Evolutionary conservation across 2,888 invertebrate species (phyloP), one percentile per base, ranked within the genome.

Genomic region (Cephus nigrinus): DNA sequence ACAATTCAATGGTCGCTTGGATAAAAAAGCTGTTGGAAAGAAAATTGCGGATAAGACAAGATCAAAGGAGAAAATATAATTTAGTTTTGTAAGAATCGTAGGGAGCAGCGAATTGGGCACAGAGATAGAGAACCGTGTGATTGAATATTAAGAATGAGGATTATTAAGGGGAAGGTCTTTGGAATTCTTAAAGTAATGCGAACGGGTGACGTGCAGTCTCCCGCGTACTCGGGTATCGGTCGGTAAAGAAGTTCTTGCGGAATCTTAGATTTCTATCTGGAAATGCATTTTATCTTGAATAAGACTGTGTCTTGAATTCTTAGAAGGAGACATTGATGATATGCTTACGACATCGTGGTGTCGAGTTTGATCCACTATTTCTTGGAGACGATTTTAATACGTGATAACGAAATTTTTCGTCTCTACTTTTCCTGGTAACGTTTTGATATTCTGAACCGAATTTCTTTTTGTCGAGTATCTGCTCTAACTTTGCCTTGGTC

Each of bases 231-330:
- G 23, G 23, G 9, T 55, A 55, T 55, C 55, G 31, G 71, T 33
- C 71, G 71, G 71, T 33, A 71, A 71, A 71, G 71, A 33, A 71
- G 71, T 31, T 71, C 71, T 15, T 12, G 15, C 11, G 71, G 15
- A 31, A 33, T 71, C 71, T 71, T 71, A 71, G 12, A 71, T 71
- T 71, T 71, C 71, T 31, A 71, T 71, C 71, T 71, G 33, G 31
- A 33, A 71, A 15, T 23, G 23, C 11, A 71, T 4, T 12, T 71
- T 71, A 71, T 71, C 71, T 31, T 23, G 12, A 32, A 12, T 31
- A 36, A 36, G 36, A 36, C 36, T 0, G 36, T 36, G 36, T 31
- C 71, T 31, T 33, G 31, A 15, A 31, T 71, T 71, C 71, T 31
- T 23, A 33, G 71, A 71, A 71, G 32, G 71, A 71, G 9, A 9